Evolutionary conservation across 2,888 invertebrate species (phyloP).

Genomic region (Luperina testacea): DNA sequence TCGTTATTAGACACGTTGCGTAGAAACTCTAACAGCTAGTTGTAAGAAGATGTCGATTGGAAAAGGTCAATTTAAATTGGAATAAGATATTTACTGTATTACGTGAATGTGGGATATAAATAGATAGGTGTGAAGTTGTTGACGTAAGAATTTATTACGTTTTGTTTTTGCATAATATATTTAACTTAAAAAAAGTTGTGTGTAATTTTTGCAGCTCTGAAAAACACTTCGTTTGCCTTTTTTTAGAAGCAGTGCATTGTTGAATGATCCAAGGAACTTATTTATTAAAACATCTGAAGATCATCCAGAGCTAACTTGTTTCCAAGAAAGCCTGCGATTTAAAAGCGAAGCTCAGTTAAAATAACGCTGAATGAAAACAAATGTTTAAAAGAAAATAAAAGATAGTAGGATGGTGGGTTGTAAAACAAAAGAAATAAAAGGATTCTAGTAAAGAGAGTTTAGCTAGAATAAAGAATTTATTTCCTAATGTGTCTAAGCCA

Average conservation of each 20-base stretch:
- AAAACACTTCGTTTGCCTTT: not conserved
- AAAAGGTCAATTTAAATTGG: conserved; percentile 53
- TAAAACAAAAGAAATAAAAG: conserved; percentile 20
- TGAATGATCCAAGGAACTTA: not conserved
- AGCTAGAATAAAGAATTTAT: conserved; percentile 29
- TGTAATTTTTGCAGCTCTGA: not conserved
- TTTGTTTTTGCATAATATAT: conserved; percentile 11
- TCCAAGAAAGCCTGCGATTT: not conserved
- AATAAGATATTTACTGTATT: conserved; percentile 30
- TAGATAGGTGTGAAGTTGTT: conserved; percentile 33
- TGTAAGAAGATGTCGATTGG: conserved; percentile 26
- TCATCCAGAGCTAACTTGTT: not conserved
- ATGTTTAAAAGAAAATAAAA: conserved; percentile 11
- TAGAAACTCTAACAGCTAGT: conserved; percentile 24
- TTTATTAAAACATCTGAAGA: not conserved
- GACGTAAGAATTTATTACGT: conserved; percentile 28
- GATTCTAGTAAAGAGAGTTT: conserved; percentile 10
- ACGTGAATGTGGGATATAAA: conserved; percentile 39
- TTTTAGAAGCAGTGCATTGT: not conserved
- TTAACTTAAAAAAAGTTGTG: not conserved
- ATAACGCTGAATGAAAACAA: conserved; percentile 17
- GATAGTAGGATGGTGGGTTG: not conserved
- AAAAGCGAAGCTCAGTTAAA: not conserved
- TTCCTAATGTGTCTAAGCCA: conserved; percentile 26
- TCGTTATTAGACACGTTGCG: conserved; percentile 66